These are phyloP conservation scores for Ancistrus triradiatus DNA, from an alignment of 2,113 vertebrate species.

Conservation along the genomic window DNA sequence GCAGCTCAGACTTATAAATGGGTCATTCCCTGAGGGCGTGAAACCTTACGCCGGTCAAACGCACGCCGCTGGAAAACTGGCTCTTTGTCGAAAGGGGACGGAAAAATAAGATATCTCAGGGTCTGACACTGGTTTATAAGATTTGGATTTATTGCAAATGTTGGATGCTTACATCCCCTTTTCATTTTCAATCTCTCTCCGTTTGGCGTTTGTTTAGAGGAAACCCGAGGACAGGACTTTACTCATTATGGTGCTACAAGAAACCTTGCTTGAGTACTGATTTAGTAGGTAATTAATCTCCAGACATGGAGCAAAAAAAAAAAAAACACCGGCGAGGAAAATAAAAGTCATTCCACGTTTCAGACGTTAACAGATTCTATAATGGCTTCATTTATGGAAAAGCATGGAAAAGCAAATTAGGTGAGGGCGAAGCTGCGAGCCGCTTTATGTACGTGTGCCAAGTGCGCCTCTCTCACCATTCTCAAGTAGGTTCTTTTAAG, in stretches of 20 bases:
- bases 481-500: slow-evolving; percentile 16
- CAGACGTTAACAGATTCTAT: slow-evolving; percentile 20
- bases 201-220: slow-evolving; percentile 63
- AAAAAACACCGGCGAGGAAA: slow-evolving; percentile 1
- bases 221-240: slow-evolving; percentile 1
- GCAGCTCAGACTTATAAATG: slow-evolving; percentile 72
- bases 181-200: slow-evolving; percentile 58
- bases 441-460: too few species aligned
- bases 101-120: slow-evolving; percentile 51
- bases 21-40: slow-evolving; percentile 67
- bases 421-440: not conserved
- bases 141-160: slow-evolving; percentile 61
- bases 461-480: slow-evolving; percentile 5
- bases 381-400: slow-evolving; percentile 29
- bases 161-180: slow-evolving; percentile 61
- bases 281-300: slow-evolving; percentile 24
- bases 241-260: not conserved
- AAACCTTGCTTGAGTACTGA: not conserved
- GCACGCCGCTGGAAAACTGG: slow-evolving; percentile 77
- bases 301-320: not conserved
- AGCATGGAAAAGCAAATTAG: not conserved
- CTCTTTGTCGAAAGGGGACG: slow-evolving; percentile 70
- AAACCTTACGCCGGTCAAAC: slow-evolving; percentile 87
- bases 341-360: slow-evolving; percentile 8
- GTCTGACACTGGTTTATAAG: slow-evolving; percentile 61